Base-by-base conservation (phyloP, 2,113 vertebrate species). In the Brachypodius melanocephalos region DNA sequence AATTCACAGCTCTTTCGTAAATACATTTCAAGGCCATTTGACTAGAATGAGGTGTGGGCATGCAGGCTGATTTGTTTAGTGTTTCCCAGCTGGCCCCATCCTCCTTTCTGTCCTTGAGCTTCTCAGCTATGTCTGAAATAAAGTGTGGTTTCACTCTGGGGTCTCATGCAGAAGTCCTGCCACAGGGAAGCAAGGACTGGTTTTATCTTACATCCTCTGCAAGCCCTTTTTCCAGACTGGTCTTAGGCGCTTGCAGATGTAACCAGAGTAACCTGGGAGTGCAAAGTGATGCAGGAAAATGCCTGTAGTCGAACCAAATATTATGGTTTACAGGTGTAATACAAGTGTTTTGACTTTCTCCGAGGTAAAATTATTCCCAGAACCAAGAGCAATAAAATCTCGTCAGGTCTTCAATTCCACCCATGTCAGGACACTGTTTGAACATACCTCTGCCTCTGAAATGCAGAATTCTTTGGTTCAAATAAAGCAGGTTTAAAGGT, bases 11-110 rank as follows among this genome's bases (percentile, higher is more conserved):
- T 82, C 82, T 79, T 89, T 34, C 61, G 74, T 42, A 85, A 94
- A 69, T 75, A 88, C 75, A 31, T 80, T 69, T 68, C 95, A 90
- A 94, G 94, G 90, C 88, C 67, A 16, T 83, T 79, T 58, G 67
- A 80, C 67, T 34, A 76, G 74, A 76, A 61, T 17, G 57, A 82
- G 31, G 7, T 59, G 67, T 62, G 78, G 26, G 59, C n/a, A 67
- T 43, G 67, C 24, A 62, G 79, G 34, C 49, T 62, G 85, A 61
- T 69, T 46, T 58, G 46, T 76, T 88, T 40, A 49, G 59, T 40
- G 36, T 38, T 93, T 93, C 72, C 78, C 82, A 86, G 83, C 63
- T 74, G 73, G 29, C 80, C 43, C 34, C 40, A 32, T 63, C 57
- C 73, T 71, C 84, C 73, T 43, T 80, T 71, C 68, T 75, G 72